Evolutionary conservation across 1,140 invertebrate species (phyloP).

Genomic region (Lepidurus packardi): DNA sequence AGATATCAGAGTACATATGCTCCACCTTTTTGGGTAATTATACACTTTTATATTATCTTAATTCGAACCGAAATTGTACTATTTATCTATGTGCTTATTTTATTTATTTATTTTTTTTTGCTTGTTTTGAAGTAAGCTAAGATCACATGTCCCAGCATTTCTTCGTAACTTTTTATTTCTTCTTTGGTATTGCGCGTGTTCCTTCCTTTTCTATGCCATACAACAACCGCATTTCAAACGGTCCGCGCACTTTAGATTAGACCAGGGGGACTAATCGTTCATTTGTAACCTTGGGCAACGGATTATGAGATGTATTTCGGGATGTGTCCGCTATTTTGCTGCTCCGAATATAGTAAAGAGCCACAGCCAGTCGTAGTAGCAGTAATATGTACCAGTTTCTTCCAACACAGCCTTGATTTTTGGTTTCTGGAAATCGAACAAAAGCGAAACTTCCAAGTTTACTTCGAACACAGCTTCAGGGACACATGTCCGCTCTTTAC

Average conservation of each 20-base stretch:
- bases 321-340: background rate
- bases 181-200: background rate
- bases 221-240: no score
- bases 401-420: no score
- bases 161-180: background rate
- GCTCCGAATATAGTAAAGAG: background rate
- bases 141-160: background rate
- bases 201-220: no score
- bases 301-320: background rate
- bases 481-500: background rate
- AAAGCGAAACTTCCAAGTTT: no score
- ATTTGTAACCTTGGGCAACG: background rate
- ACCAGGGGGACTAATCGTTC: background rate
- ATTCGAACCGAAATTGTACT: constrained; percentile 13
- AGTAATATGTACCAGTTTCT: no score
- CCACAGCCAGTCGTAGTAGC: no score
- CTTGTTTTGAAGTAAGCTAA: background rate
- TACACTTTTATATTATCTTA: constrained; percentile 3
- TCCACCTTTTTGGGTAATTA: constrained; percentile 94
- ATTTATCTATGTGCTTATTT: constrained; percentile 36
- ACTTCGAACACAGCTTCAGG: background rate
- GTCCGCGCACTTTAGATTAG: background rate
- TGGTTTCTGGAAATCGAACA: no score
- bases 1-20: constrained; percentile 98
- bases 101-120: constrained; percentile 38